Base-by-base conservation (phyloP, 2,113 vertebrate genomes). In the Dinomys branickii region DNA sequence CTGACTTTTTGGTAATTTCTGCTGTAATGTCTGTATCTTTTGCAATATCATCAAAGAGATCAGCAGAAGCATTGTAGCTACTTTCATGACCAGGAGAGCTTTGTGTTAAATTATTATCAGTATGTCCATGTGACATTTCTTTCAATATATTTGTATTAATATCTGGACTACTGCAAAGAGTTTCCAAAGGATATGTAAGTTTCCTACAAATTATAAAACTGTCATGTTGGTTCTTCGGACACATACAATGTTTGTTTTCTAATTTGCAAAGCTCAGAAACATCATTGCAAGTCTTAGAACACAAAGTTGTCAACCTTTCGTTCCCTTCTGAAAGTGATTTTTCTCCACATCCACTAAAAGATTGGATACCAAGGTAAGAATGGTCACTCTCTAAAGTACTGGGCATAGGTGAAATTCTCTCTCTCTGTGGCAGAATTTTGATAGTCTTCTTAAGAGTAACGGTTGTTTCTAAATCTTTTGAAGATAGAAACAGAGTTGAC, bases 31-130 rank as follows among this genome's bases (percentile, higher is more conserved):
- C 96, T 52, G 52, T 61, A 35, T 96, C 97, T 94, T 95, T 97
- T 91, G 97, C 41, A 95, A 80, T 97, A 88, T 93, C 91, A 94
- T 98, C 98, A 97, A 99, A 99, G 71, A 99, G 98, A 96, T 99
- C 99, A 90, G 98, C 98, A 94, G 99, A 99, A 97, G 97, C 98
- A 97, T 99, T 96, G 69, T 99, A 99, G 82, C 95, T 98, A 75
- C 94, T 80, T 96, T 98, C 95, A 44, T 35, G 81, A 95, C 41
- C 85, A 94, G 16, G 11, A 20, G 86, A 88, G 56, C 67, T 98
- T 59, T 96, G 90, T 81, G 92, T 94, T 50, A 90, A 12, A n/a
- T 93, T 94, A 59, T 63, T 92, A 5, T 9, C 85, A 59, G 14
- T 47, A 24, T 26, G 80, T 95, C 7, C 89, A 81, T 69, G 92